Conservation (phyloP, 1,140 invertebrate species). For the Colletes latitarsis region DNA sequence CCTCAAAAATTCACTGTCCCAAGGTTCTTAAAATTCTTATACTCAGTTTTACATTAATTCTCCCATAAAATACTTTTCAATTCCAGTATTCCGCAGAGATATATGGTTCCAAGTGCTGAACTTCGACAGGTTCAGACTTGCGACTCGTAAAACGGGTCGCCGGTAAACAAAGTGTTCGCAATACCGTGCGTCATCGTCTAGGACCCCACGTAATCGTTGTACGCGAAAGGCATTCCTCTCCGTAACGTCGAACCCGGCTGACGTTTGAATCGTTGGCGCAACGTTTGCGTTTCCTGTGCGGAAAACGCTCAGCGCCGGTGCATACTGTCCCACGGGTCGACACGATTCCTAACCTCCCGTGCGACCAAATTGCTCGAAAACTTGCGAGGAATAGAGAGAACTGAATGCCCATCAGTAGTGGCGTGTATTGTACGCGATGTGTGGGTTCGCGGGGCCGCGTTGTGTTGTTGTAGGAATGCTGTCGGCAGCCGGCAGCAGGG, state of each 20-base stretch:
- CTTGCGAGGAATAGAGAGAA: neutral
- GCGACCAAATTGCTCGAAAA: conserved; percentile 11
- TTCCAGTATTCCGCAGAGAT: neutral
- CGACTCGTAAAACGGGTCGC: neutral
- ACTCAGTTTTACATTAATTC: neutral
- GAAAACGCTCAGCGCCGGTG: neutral
- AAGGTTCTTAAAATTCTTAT: no score
- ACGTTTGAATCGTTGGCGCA: neutral
- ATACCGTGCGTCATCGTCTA: neutral
- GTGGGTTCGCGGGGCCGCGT: conserved; percentile 64
- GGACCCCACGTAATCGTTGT: neutral
- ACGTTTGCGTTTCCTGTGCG: neutral
- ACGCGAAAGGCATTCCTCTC: conserved; percentile 3
- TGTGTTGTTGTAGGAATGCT: conserved; percentile 73
- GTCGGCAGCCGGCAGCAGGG: conserved; percentile 73
- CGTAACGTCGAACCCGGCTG: neutral
- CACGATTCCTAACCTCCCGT: neutral
- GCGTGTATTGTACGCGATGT: conserved; percentile 63
- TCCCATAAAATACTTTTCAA: neutral
- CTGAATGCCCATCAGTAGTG: conserved; percentile 27
- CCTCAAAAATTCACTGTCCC: no score
- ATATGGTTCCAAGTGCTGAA: neutral
- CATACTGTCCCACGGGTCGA: neutral
- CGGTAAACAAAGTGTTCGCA: conserved; percentile 1
- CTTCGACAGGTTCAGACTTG: neutral